Evolutionary conservation across 2,113 vertebrate species (phyloP).

Genomic region (Tinamus guttatus): DNA sequence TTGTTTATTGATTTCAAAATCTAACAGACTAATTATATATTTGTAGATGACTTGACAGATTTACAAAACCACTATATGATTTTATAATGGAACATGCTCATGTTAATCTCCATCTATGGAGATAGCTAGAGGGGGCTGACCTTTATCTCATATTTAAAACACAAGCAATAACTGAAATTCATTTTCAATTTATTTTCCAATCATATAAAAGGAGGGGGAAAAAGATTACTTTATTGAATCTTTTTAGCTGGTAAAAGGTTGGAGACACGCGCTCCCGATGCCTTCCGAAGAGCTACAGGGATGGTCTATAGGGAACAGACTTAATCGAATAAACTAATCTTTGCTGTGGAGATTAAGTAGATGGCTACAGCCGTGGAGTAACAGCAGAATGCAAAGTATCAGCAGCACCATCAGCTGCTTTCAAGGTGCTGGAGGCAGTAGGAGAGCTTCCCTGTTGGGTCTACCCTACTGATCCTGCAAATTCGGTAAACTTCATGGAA

Average conservation of each 20-base stretch:
- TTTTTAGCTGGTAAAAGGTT: conserved; percentile 74
- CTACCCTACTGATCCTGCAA: conserved; percentile 77
- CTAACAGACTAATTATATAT: conserved; percentile 77
- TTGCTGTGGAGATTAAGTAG: conserved; percentile 82
- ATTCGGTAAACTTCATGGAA: conserved; percentile 86
- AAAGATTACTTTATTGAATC: conserved; percentile 80
- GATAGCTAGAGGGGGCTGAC: conserved; percentile 67
- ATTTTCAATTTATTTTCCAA: conserved; percentile 90
- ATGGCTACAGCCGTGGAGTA: conserved; percentile 63
- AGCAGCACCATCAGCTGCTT: conserved; percentile 67
- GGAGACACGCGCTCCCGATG: conserved; percentile 68
- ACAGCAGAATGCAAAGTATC: conserved; percentile 78
- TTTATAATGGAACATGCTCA: conserved; percentile 75
- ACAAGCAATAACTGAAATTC: conserved; percentile 84
- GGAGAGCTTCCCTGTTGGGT: conserved; percentile 69
- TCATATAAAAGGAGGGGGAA: conserved; percentile 78
- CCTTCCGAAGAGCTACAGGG: conserved; percentile 67
- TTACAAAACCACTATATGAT: conserved; percentile 70
- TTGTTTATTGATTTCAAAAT: conserved; percentile 68
- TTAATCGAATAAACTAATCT: conserved; percentile 85
- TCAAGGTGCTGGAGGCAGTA: conserved; percentile 69
- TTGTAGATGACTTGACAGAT: conserved; percentile 66
- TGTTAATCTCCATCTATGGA: conserved; percentile 75
- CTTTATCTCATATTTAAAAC: conserved; percentile 87
- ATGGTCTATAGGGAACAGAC: conserved; percentile 76